Percentiles rank a stretch among this genome's conserved stretches.
These are phyloP conservation scores for Sula dactylatra DNA, from an alignment of 2,113 vertebrate species.

Conservation along the genomic window DNA sequence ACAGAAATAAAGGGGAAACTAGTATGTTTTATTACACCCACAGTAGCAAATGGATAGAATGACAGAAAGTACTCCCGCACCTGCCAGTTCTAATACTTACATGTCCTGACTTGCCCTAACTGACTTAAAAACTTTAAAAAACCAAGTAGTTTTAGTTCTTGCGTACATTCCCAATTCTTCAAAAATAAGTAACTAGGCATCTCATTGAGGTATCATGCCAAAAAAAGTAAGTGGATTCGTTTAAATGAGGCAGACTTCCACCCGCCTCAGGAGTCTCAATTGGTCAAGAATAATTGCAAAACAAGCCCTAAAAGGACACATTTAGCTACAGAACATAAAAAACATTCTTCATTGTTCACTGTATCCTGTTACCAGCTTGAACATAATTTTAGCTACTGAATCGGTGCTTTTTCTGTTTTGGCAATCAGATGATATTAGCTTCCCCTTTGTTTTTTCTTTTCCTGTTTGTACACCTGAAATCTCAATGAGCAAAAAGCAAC, in stretches of 20 bases:
- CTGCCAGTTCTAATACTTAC: not conserved
- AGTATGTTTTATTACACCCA: not conserved
- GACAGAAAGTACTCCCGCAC: not conserved
- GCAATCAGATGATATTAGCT: constrained; percentile 28
- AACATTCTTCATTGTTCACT: constrained; percentile 19
- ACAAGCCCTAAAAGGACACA: constrained; percentile 47
- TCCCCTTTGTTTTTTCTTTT: constrained; percentile 34
- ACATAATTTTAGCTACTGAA: constrained; percentile 54
- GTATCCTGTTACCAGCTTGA: constrained; percentile 38
- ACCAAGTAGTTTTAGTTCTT: not conserved
- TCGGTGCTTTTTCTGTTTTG: not conserved
- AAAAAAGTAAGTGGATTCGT: not conserved
- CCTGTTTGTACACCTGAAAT: constrained; percentile 65
- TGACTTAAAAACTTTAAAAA: not conserved
- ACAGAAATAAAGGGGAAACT: not conserved
- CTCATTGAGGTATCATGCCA: not conserved
- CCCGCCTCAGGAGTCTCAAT: not conserved
- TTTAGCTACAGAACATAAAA: not conserved
- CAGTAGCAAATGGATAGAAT: not conserved
- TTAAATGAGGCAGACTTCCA: not conserved
- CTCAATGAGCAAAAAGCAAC: not conserved
- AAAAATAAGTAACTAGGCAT: not conserved
- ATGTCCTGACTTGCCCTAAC: not conserved
- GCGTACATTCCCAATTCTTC: not conserved
- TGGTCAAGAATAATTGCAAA: not conserved